Evolutionary conservation across 92 coral and sea anemone genomes (phyloP).

Genomic region (Paramuricea clavata): DNA sequence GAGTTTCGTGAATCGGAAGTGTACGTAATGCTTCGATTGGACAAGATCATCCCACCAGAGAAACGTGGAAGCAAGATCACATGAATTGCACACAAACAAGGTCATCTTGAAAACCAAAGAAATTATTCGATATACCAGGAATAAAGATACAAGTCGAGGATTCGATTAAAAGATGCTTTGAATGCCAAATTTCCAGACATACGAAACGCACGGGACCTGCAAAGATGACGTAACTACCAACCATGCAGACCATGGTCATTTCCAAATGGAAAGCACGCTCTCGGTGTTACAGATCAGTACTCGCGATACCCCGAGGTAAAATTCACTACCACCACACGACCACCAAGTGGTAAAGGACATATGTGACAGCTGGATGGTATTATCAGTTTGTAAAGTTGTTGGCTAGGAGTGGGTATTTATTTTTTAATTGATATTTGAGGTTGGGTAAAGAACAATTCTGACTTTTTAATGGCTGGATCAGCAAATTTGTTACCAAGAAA

Average conservation of each 20-base stretch:
- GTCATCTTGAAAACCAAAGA: slow-evolving; percentile 51
- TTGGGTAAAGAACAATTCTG: too few species aligned
- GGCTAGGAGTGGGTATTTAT: too few species aligned
- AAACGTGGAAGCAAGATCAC: slow-evolving; percentile 42
- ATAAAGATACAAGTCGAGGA: slow-evolving; percentile 54
- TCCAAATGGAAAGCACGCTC: too few species aligned
- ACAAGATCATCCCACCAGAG: slow-evolving; percentile 62
- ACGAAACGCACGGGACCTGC: slow-evolving; percentile 63
- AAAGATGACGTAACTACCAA: slow-evolving; percentile 63
- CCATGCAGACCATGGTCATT: slow-evolving; percentile 71
- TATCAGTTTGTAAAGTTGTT: too few species aligned
- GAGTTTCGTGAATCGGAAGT: slow-evolving; percentile 56
- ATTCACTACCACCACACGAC: slow-evolving; percentile 51
- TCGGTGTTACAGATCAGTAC: too few species aligned
- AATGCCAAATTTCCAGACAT: slow-evolving; percentile 64
- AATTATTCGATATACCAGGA: slow-evolving; percentile 51
- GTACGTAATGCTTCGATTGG: slow-evolving; percentile 43
- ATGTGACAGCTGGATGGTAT: too few species aligned
- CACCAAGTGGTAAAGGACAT: too few species aligned
- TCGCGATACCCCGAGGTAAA: slow-evolving; percentile 72
- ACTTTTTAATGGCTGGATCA: too few species aligned
- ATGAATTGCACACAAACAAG: slow-evolving; percentile 67
- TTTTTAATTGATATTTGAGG: too few species aligned
- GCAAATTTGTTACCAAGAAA: too few species aligned
- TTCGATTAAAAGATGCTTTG: slow-evolving; percentile 60